Evolutionary conservation across 2,113 vertebrate species (phyloP).

Genomic region (Notiomystis cincta): DNA sequence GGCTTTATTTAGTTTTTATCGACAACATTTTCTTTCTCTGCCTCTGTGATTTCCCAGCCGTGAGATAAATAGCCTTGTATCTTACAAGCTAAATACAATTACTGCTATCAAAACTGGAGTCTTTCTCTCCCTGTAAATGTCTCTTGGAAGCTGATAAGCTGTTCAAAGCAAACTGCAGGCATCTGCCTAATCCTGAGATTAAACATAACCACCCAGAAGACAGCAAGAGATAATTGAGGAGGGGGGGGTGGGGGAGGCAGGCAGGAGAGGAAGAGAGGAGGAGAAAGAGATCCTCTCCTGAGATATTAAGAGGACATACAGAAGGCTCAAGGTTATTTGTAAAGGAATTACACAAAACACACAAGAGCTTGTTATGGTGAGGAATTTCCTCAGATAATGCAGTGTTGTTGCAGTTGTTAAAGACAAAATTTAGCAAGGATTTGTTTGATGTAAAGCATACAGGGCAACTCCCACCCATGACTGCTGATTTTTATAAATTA

Average conservation of each 20-base stretch:
- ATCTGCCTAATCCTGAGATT: conserved; percentile 76
- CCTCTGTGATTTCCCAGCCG: conserved; percentile 63
- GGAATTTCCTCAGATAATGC: conserved; percentile 54
- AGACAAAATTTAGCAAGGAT: conserved; percentile 45
- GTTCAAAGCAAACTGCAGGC: conserved; percentile 71
- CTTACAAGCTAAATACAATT: conserved; percentile 85
- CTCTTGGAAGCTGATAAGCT: conserved; percentile 75
- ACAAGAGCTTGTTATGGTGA: conserved; percentile 47
- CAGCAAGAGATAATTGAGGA: conserved; percentile 42
- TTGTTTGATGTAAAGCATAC: conserved; percentile 6
- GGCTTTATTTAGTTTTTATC: conserved; percentile 64
- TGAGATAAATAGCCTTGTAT: conserved; percentile 78
- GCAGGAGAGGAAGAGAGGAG: not conserved
- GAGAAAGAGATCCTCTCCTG: conserved; percentile 38
- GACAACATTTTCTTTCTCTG: conserved; percentile 41
- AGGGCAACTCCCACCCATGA: not conserved
- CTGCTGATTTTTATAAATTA: not conserved
- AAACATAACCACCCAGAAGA: conserved; percentile 73
- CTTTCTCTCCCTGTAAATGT: conserved; percentile 75
- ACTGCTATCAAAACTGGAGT: conserved; percentile 78
- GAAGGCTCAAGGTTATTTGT: conserved; percentile 69
- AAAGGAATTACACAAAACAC: conserved; percentile 63
- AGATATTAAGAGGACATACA: conserved; percentile 59
- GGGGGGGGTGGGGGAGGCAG: not conserved
- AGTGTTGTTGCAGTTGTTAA: conserved; percentile 24